Conservation (phyloP, 1,140 invertebrate species). For the Aleiodes sp. region DNA sequence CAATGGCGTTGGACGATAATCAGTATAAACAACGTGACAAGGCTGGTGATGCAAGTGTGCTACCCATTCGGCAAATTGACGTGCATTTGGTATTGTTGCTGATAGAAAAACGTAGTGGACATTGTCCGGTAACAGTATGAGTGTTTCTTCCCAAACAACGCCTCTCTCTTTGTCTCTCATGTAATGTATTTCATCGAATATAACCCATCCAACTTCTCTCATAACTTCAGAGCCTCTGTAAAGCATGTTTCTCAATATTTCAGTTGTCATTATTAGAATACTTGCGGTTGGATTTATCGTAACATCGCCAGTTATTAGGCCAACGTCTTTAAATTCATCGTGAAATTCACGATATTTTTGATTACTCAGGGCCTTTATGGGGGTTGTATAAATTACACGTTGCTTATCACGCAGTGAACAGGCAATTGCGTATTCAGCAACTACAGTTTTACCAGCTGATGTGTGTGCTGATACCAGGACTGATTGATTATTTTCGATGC, state of each 20-base stretch:
- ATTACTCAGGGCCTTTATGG: conserved; percentile 99
- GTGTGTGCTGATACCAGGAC: conserved; percentile 99
- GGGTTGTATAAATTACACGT: conserved; percentile 98
- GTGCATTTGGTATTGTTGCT: conserved; percentile 98
- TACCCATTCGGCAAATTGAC: conserved; percentile 99
- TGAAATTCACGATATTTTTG: conserved; percentile 99
- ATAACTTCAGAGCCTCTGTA: conserved; percentile 98
- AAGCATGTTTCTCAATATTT: conserved; percentile 99
- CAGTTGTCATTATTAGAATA: conserved; percentile 99
- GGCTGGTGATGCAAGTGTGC: conserved; percentile 95
- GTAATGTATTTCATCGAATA: conserved; percentile 99
- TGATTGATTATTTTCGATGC: conserved; percentile 97
- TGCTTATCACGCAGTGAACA: conserved; percentile 76
- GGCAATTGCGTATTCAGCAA: conserved; percentile 89
- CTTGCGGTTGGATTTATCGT: conserved; percentile 98
- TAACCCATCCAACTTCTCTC: conserved; percentile 99
- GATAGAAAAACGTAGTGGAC: conserved; percentile 99
- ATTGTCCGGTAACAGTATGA: conserved; percentile 97
- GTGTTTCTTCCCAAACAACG: conserved; percentile 99
- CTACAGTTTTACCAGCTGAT: conserved; percentile 99
- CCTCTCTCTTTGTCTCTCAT: conserved; percentile 99
- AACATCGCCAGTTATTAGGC: conserved; percentile 98
- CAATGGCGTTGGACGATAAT: conserved; percentile 95
- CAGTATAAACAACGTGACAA: conserved; percentile 99
- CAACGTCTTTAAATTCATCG: conserved; percentile 98